A percentile compares a stretch with the other conserved stretches of the same genome.
Conservation (phyloP, 2,888 invertebrate genomes). For the Drosophila diplacantha region DNA sequence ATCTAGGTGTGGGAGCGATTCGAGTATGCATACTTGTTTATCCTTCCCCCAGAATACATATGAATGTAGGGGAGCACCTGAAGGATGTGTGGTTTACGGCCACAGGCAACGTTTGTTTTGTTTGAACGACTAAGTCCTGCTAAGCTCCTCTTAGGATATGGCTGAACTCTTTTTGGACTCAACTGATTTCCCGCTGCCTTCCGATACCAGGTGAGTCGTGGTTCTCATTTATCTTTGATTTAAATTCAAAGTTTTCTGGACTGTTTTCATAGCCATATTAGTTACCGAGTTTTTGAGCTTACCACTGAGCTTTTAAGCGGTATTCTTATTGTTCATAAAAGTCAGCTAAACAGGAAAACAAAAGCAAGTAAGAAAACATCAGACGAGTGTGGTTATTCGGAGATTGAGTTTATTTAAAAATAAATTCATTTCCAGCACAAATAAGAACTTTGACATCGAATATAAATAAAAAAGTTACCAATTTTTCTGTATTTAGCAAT, state of each 20-base stretch:
- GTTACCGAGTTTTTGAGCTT: not conserved
- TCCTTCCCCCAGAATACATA: constrained; percentile 3
- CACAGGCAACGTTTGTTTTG: constrained; percentile 8
- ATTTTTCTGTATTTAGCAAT: not conserved
- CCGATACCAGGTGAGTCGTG: not conserved
- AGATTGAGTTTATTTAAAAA: no score
- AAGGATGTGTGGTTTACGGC: constrained; percentile 12
- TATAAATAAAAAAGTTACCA: not conserved
- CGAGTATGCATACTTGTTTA: constrained; percentile 46
- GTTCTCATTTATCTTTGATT: constrained; percentile 2
- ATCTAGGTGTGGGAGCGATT: constrained; percentile 49
- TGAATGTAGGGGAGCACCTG: constrained; percentile 6
- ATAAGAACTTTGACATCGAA: no score
- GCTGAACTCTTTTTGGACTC: constrained; percentile 26
- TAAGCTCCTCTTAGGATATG: constrained; percentile 28
- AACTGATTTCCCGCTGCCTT: constrained; percentile 25
- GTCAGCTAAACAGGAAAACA: not conserved
- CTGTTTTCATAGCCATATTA: not conserved
- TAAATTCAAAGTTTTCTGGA: not conserved
- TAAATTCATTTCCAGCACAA: no score
- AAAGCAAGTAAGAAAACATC: not conserved
- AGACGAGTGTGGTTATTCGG: no score
- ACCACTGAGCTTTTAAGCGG: not conserved
- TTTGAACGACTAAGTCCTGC: constrained; percentile 23
- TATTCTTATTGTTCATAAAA: not conserved